Percentiles rank a stretch among this genome's conserved stretches.
phyloP scores from a whole-genome alignment of 2,113 vertebrate species.

The Ammodytes marinus region DNA sequence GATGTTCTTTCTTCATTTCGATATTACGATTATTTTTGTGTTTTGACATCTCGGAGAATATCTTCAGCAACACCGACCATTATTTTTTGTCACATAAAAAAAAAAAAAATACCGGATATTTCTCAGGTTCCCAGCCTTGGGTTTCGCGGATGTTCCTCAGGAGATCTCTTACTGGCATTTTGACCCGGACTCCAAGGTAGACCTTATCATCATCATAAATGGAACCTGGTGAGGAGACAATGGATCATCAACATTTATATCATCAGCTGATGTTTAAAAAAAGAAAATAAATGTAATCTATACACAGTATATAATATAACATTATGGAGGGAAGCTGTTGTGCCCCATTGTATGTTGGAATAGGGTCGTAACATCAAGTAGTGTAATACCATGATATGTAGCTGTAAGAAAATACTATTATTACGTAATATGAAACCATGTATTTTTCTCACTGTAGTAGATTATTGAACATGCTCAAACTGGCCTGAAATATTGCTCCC shows the following conservation, averaged over 20 bases:
- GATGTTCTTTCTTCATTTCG: too few relatives aligned
- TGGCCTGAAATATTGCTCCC: not conserved
- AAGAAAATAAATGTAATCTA: too few relatives aligned
- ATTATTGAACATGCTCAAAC: not conserved
- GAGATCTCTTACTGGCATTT: constrained; percentile 89
- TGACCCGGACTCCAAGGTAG: constrained; percentile 90
- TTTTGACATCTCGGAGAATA: not conserved
- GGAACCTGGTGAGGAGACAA: constrained; percentile 59
- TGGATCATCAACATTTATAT: not conserved
- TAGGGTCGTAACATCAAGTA: not conserved
- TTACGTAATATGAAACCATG: not conserved
- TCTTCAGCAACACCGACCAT: not conserved
- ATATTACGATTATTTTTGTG: too few relatives aligned
- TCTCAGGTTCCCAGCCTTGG: constrained; percentile 75
- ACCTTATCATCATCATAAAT: constrained; percentile 71
- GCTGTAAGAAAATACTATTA: not conserved
- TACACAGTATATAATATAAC: not conserved
- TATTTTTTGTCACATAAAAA: not conserved
- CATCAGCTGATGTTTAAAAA: too few relatives aligned
- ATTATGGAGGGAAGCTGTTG: not conserved
- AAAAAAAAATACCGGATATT: constrained; percentile 73
- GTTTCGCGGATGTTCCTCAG: constrained; percentile 85
- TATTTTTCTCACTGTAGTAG: not conserved
- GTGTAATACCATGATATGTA: not conserved
- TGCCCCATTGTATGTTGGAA: not conserved